A percentile compares a stretch with the other conserved stretches of the same genome.
phyloP scores from a whole-genome alignment of 2,113 vertebrate species.

The Lophotis ruficrista region DNA sequence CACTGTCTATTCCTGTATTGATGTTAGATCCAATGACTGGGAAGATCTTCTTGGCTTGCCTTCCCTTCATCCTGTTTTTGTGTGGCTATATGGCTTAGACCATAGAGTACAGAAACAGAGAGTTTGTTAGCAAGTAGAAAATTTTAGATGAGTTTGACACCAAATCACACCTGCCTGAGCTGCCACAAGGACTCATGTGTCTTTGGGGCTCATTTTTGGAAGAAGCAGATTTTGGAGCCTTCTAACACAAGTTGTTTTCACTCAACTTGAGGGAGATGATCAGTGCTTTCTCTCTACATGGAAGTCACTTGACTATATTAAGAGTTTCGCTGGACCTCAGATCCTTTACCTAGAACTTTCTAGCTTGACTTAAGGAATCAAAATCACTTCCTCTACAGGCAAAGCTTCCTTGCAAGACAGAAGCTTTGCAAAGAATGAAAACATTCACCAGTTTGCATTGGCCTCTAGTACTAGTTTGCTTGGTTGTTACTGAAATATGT shows the following conservation, averaged over 20 bases:
- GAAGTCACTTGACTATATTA: background rate
- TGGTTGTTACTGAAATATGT: background rate
- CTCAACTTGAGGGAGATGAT: background rate
- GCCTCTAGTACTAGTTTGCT: background rate
- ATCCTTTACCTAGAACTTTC: background rate
- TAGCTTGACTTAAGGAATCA: background rate
- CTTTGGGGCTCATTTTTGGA: background rate
- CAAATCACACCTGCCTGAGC: background rate
- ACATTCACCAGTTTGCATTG: background rate
- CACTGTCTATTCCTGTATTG: background rate
- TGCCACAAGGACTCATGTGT: background rate
- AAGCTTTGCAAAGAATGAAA: background rate
- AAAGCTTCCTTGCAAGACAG: background rate
- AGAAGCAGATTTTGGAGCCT: background rate
- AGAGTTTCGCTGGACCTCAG: background rate
- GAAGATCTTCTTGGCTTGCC: background rate
- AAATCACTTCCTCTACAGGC: background rate
- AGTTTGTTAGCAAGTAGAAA: background rate
- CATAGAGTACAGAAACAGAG: background rate
- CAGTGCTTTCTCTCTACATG: background rate
- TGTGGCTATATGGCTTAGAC: background rate
- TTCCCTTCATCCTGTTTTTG: background rate
- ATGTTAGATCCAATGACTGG: background rate
- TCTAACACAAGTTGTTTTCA: background rate
- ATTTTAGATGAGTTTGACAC: background rate